Conservation (phyloP, 2,888 invertebrate species). For the Latrodectus hesperus region DNA sequence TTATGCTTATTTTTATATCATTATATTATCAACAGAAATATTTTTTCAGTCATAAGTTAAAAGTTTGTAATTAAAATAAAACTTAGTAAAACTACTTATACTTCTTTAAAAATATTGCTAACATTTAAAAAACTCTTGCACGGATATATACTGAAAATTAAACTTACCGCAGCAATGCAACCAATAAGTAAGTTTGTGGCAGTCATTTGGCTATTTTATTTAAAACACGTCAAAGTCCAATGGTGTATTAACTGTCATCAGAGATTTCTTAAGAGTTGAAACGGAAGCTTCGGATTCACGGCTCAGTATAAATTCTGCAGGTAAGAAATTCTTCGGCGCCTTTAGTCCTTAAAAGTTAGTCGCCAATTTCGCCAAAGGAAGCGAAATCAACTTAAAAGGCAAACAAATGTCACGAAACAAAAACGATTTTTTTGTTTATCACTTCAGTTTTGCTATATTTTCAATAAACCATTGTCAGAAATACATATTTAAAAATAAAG, state of each 20-base stretch:
- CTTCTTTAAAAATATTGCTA: no score
- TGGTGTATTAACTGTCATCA: background rate
- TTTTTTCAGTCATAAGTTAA: no score
- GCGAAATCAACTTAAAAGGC: background rate
- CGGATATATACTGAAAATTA: background rate
- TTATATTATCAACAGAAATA: no score
- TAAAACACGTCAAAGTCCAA: slow-evolving; percentile 32
- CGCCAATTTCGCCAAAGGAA: slow-evolving; percentile 43
- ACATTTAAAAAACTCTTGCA: no score
- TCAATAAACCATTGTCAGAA: no score
- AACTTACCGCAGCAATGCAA: slow-evolving; percentile 47
- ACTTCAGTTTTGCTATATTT: no score
- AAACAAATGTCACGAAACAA: no score
- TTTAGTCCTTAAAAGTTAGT: background rate
- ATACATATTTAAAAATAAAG: no score
- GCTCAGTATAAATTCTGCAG: background rate
- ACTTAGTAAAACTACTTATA: no score
- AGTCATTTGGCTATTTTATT: slow-evolving; percentile 20
- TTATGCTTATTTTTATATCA: no score
- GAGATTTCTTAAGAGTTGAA: background rate
- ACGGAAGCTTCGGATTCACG: slow-evolving; percentile 24
- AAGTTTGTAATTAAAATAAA: no score
- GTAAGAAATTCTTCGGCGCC: slow-evolving; percentile 15
- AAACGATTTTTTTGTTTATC: no score
- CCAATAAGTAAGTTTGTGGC: slow-evolving; percentile 23